These are phyloP conservation scores for Strigops habroptila DNA, from an alignment of 2,113 vertebrate genomes.

Conservation along the genomic window DNA sequence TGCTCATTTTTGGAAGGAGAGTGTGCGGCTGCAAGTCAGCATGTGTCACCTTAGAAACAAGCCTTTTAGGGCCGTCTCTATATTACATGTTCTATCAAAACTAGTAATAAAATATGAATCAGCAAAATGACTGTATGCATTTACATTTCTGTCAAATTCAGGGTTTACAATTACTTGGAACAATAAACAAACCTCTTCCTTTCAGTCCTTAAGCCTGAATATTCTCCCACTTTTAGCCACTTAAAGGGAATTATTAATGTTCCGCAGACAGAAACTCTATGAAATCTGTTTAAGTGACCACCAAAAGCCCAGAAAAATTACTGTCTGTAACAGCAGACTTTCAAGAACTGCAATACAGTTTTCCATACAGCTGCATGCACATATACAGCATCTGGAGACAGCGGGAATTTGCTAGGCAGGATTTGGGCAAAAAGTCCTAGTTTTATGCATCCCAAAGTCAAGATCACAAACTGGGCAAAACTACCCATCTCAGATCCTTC, in stretches of 20 bases:
- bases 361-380: background rate
- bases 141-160: constrained; percentile 16
- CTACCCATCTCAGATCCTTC: background rate
- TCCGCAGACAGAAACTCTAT: background rate
- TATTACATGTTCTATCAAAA: background rate
- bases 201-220: background rate
- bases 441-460: background rate
- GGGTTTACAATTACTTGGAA: background rate
- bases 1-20: constrained; percentile 27
- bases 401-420: background rate
- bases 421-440: background rate
- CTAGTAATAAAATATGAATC: constrained; percentile 33
- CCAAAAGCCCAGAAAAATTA: background rate
- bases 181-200: constrained; percentile 45
- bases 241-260: constrained; percentile 9
- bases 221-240: background rate
- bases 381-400: background rate
- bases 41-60: constrained; percentile 9
- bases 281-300: background rate
- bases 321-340: background rate
- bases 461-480: background rate
- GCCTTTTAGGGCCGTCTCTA: background rate
- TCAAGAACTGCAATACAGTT: background rate
- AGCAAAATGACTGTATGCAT: background rate
- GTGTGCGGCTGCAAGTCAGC: background rate